Percentiles rank a stretch among this genome's conserved stretches.
Conservation (phyloP, 2,888 invertebrate species). For the Nymphalis c-album region DNA sequence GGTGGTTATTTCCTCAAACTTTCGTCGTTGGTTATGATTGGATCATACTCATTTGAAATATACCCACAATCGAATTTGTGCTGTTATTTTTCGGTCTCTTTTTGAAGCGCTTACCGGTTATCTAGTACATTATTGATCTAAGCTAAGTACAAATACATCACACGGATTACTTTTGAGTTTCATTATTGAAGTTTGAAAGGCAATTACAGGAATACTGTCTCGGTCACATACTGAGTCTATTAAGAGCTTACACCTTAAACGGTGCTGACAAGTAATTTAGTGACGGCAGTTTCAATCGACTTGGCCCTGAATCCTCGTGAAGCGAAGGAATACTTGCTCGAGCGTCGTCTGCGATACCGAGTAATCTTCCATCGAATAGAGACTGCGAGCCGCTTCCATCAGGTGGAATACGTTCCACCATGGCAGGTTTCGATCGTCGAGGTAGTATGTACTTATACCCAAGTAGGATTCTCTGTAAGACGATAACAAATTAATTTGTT, state of each 20-base stretch:
- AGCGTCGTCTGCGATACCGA: conserved; percentile 90
- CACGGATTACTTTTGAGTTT: conserved; percentile 12
- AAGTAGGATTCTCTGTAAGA: conserved; percentile 84
- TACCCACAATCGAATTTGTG: no score
- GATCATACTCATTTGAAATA: no score
- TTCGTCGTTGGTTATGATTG: no score
- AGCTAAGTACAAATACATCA: conserved; percentile 10
- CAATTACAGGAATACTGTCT: conserved; percentile 6
- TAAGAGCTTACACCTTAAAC: not conserved
- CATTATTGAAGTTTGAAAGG: conserved; percentile 1
- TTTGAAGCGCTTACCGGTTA: no score
- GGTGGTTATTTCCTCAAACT: no score
- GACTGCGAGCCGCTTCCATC: conserved; percentile 82
- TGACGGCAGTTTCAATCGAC: conserved; percentile 28
- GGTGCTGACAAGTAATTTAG: not conserved
- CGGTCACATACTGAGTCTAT: not conserved
- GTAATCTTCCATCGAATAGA: conserved; percentile 87
- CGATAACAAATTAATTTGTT: not conserved
- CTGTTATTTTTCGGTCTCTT: no score
- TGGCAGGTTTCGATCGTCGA: conserved; percentile 78
- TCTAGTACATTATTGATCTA: no score
- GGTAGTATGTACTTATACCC: conserved; percentile 86
- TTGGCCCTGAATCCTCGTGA: conserved; percentile 71
- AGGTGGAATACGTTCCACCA: conserved; percentile 86
- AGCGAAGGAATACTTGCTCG: conserved; percentile 88